A percentile compares a stretch with the other conserved stretches of the same genome.
These are phyloP conservation scores for Heterotilapia buettikoferi DNA, from an alignment of 2,113 vertebrate species.

Conservation along the genomic window DNA sequence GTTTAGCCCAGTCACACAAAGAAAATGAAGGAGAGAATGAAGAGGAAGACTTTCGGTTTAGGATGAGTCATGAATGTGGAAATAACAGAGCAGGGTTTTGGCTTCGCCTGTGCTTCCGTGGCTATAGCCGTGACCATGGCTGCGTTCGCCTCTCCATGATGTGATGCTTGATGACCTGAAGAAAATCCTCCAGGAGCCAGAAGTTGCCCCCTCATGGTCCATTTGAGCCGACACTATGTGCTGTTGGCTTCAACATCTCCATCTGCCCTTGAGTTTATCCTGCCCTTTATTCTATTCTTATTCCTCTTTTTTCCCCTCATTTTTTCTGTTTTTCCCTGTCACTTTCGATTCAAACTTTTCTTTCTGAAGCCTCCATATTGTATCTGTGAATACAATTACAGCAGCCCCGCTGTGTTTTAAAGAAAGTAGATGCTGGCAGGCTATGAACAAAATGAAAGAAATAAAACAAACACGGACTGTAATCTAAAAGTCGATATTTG, in stretches of 20 bases:
- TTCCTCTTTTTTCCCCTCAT: background rate
- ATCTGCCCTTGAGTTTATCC: background rate
- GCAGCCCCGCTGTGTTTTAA: background rate
- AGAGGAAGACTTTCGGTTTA: background rate
- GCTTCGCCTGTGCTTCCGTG: background rate
- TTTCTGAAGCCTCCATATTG: background rate
- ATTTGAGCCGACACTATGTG: conserved; percentile 30
- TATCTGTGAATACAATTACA: background rate
- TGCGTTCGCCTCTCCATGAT: conserved; percentile 4
- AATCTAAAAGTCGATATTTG: background rate
- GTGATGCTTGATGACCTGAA: conserved; percentile 58
- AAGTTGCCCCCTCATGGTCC: conserved; percentile 31
- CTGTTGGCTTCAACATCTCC: conserved; percentile 18
- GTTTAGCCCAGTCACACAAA: background rate
- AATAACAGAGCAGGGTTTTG: background rate
- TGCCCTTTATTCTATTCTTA: background rate
- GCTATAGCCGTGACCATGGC: background rate
- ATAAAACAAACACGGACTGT: background rate
- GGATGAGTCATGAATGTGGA: background rate
- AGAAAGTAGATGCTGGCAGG: background rate
- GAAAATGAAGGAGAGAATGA: background rate
- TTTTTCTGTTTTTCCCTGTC: background rate
- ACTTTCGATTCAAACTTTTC: background rate
- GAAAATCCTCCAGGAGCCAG: conserved; percentile 36
- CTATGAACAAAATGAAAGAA: background rate